phyloP scores from a whole-genome alignment of 2,888 invertebrate species.

The Agonopterix subpropinquella region DNA sequence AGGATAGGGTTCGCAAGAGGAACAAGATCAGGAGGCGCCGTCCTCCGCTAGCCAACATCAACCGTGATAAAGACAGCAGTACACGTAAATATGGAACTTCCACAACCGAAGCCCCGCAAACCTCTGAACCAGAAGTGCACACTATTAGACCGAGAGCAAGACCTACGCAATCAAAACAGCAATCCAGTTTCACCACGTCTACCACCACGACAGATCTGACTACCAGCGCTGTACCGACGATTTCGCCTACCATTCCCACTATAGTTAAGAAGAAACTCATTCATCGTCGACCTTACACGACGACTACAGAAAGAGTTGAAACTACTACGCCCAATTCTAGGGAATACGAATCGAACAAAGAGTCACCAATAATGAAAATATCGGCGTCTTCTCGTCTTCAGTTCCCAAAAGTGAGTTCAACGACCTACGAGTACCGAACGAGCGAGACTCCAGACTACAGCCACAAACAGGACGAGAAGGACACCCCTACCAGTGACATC shows the following conservation, averaged over 20 bases:
- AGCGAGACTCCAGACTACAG: slow-evolving; percentile 57
- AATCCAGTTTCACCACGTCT: slow-evolving; percentile 55
- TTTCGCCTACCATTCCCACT: slow-evolving; percentile 60
- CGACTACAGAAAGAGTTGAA: slow-evolving; percentile 46
- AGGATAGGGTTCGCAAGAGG: slow-evolving; percentile 57
- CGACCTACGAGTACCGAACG: slow-evolving; percentile 39
- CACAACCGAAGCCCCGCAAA: slow-evolving; percentile 38
- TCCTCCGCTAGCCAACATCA: slow-evolving; percentile 44
- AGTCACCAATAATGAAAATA: slow-evolving; percentile 71
- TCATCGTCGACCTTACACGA: slow-evolving; percentile 48
- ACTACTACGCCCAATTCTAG: slow-evolving; percentile 44
- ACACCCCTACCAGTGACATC: slow-evolving; percentile 70
- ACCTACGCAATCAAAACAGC: slow-evolving; percentile 40
- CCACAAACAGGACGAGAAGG: slow-evolving; percentile 71
- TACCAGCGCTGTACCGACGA: slow-evolving; percentile 64
- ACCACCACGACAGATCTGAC: slow-evolving; percentile 61
- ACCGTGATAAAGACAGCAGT: slow-evolving; percentile 43
- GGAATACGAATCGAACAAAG: slow-evolving; percentile 46
- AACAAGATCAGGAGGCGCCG: slow-evolving; percentile 66
- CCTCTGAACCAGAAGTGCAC: slow-evolving; percentile 41
- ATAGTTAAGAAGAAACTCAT: slow-evolving; percentile 56
- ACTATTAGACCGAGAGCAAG: slow-evolving; percentile 55
- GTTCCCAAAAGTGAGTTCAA: slow-evolving; percentile 33
- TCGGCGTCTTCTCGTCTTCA: slow-evolving; percentile 44
- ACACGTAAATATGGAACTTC: slow-evolving; percentile 25